Conservation (phyloP, 2,113 vertebrate genomes). For the Pimephales promelas region DNA sequence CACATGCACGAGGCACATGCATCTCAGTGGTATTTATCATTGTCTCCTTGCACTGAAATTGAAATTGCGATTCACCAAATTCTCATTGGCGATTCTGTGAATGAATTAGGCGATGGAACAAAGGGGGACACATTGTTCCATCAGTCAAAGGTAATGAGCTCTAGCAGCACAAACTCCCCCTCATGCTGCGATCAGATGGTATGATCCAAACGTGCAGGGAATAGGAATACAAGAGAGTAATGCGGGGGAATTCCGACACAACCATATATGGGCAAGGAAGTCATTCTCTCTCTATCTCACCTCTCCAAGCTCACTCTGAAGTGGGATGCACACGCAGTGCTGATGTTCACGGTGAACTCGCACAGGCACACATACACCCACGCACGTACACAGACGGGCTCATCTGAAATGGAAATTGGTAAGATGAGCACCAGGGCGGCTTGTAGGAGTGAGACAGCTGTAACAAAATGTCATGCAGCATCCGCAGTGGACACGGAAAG, state of each 20-base stretch:
- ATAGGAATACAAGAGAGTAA: conserved; percentile 63
- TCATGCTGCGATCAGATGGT: conserved; percentile 35
- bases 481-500: conserved; percentile 16
- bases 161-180: conserved; percentile 26
- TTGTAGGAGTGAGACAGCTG: conserved; percentile 27
- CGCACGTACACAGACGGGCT: conserved; percentile 27
- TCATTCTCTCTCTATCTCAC: conserved; percentile 39
- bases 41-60: not conserved
- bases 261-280: conserved; percentile 72
- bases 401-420: conserved; percentile 54
- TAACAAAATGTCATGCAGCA: conserved; percentile 22
- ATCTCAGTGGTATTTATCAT: not conserved
- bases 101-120: conserved; percentile 43
- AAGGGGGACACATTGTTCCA: conserved; percentile 44
- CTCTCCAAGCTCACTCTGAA: conserved; percentile 31
- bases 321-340: conserved; percentile 42
- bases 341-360: conserved; percentile 28
- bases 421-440: not conserved
- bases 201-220: conserved; percentile 62
- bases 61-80: conserved; percentile 15
- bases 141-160: conserved; percentile 47
- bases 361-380: conserved; percentile 27
- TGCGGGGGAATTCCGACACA: conserved; percentile 70
- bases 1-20: conserved; percentile 12
- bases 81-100: conserved; percentile 47